Base-by-base conservation (phyloP, 2,797 vertebrate species). In the Pampus argenteus region DNA sequence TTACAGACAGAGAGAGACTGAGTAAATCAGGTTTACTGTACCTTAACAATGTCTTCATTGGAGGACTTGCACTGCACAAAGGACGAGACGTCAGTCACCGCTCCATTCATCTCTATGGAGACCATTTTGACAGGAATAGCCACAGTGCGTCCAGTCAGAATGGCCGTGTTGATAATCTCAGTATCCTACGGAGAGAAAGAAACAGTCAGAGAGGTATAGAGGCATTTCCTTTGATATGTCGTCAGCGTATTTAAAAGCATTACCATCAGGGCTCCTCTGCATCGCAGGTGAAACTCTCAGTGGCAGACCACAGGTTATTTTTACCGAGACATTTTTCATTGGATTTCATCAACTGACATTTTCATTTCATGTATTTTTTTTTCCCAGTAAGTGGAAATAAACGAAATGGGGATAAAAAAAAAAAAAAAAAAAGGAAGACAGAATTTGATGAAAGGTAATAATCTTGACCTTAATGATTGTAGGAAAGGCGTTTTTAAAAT, bases 21-120 rank as follows among this genome's bases (percentile, higher is more conserved):
- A 29, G 66, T 40, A 81, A 68, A 80, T 77, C 42, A 42, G 61
- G 67, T 65, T 79, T 54, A 66, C 40, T 6, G 63, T 90, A 99
- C 98, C 98, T 99, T 99, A 76, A 99, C 95, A 66, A 98, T 98
- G 87, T 99, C 97, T 82, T 99, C 98, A 0, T 98, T 99, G 77
- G 96, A 94, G 44, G 98, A 98, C 91, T 97, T 96, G 93, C 98
- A 99, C 87, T 97, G 95, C 1, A 97, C 96, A 17, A 94, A 93
- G 22, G 96, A 90, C 0, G 97, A 98, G 76, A 99, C 91, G 0
- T 99, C 98, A 0, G 96, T 95, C 28, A 98, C 90, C 0, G 81
- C 85, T 0, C 98, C 98, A 0, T 94, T 97, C 86, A 97, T 95
- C 92, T 99, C 98, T 6, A 99, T 96, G 86, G 98, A 98, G 0